Evolutionary conservation across 1,140 invertebrate genomes (phyloP).

Genomic region (Homarus americanus): DNA sequence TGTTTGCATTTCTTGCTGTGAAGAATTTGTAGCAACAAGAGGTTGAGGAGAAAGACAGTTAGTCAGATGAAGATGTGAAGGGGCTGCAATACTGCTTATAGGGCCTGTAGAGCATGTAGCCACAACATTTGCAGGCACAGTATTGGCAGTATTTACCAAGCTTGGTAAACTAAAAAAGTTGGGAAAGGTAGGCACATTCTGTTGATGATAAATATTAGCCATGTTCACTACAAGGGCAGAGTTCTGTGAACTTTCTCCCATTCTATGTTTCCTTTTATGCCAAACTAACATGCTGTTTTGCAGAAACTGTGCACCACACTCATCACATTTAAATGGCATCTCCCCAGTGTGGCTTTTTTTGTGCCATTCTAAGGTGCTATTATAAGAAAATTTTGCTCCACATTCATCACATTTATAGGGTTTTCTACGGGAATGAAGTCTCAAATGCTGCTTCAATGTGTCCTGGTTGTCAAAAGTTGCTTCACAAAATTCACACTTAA

Average conservation of each 20-base stretch:
- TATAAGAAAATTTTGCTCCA: conserved; percentile 66
- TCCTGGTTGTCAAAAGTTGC: conserved; percentile 52
- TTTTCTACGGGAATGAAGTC: conserved; percentile 60
- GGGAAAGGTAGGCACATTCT: conserved; percentile 26
- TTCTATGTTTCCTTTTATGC: conserved; percentile 64
- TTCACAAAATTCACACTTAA: conserved; percentile 69
- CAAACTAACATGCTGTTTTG: conserved; percentile 66
- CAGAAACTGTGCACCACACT: conserved; percentile 64
- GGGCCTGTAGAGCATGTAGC: conserved; percentile 18
- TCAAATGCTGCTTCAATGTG: conserved; percentile 52
- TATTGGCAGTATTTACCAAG: conserved; percentile 11
- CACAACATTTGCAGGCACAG: conserved; percentile 11
- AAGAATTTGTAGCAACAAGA: background rate
- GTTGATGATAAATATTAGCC: conserved; percentile 64
- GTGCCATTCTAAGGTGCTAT: conserved; percentile 68
- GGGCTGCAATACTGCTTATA: background rate
- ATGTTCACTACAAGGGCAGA: conserved; percentile 58
- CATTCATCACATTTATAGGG: conserved; percentile 67
- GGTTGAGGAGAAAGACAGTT: conserved; percentile 1
- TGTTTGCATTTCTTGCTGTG: background rate
- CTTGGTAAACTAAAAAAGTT: conserved; percentile 47
- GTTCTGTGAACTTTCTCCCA: conserved; percentile 40
- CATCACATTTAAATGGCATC: conserved; percentile 70
- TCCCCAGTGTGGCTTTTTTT: conserved; percentile 61
- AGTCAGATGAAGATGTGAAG: conserved; percentile 23